Conservation (phyloP, 2,113 vertebrate species). For the Coryphaenoides rupestris region DNA sequence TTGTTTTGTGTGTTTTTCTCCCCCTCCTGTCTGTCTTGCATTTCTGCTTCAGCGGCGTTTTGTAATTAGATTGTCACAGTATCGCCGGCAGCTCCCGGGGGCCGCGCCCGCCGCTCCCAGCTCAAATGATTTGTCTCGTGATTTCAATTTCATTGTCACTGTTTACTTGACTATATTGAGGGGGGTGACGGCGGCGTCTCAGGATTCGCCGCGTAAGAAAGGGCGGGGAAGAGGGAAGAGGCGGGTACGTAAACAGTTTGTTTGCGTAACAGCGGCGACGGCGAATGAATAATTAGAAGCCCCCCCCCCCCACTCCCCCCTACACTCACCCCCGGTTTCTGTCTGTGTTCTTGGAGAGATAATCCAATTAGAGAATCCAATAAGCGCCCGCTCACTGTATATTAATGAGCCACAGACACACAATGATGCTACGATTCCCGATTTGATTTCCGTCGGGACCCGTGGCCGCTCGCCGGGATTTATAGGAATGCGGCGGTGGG, state of each 20-base stretch:
- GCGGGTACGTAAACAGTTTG: slow-evolving; percentile 43
- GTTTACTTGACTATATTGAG: slow-evolving; percentile 60
- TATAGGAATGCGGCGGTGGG: too few species aligned
- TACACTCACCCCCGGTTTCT: too few species aligned
- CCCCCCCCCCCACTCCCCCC: too few species aligned
- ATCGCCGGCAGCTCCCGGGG: slow-evolving; percentile 48
- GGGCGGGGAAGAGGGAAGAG: slow-evolving; percentile 43
- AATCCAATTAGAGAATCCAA: slow-evolving; percentile 62
- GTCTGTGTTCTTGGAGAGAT: slow-evolving; percentile 57
- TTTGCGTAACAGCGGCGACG: slow-evolving; percentile 46
- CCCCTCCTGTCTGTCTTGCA: slow-evolving; percentile 3
- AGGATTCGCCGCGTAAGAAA: slow-evolving; percentile 55
- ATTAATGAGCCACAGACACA: slow-evolving; percentile 49
- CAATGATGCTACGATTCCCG: slow-evolving; percentile 27
- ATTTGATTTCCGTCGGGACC: slow-evolving; percentile 44
- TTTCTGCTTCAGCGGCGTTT: slow-evolving; percentile 51
- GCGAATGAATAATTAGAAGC: slow-evolving; percentile 57
- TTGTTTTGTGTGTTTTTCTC: too few species aligned
- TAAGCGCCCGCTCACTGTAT: slow-evolving; percentile 55
- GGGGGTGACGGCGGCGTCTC: slow-evolving; percentile 45
- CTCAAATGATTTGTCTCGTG: slow-evolving; percentile 56
- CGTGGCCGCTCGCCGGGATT: background rate
- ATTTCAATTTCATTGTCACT: slow-evolving; percentile 56
- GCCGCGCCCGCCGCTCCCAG: slow-evolving; percentile 49
- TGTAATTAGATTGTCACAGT: slow-evolving; percentile 60